These are phyloP conservation scores for Chaetodon auriga DNA, from an alignment of 2,113 vertebrate genomes.

Conservation along the genomic window DNA sequence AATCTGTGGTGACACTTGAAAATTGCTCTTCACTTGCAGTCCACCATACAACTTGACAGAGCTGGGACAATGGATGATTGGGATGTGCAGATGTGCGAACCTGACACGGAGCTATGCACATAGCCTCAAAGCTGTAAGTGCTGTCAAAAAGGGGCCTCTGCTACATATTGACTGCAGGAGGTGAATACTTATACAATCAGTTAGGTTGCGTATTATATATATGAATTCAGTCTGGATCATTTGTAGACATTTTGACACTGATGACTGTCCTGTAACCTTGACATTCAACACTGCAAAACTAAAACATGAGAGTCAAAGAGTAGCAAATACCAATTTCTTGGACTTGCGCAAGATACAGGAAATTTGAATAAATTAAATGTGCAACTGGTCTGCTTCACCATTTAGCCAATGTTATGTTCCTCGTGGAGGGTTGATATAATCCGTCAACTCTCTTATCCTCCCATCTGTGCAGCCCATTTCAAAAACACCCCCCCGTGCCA, in stretches of 20 bases:
- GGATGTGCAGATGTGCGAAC: background rate
- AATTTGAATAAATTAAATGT: background rate
- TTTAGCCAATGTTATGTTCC: background rate
- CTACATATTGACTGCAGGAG: background rate
- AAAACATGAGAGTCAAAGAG: background rate
- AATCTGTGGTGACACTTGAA: background rate
- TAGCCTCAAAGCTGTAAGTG: background rate
- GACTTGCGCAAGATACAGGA: background rate
- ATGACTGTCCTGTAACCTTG: background rate
- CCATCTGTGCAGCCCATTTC: constrained; percentile 64
- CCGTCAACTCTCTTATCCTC: background rate
- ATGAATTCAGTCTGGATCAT: background rate
- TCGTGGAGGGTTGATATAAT: background rate
- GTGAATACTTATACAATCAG: background rate
- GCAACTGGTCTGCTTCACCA: background rate
- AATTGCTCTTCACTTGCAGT: background rate
- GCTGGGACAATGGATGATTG: background rate
- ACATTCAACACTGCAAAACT: background rate
- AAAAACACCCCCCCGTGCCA: constrained; percentile 23
- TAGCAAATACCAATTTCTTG: background rate
- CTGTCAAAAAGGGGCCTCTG: background rate
- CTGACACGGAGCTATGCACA: background rate
- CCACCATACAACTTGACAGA: background rate
- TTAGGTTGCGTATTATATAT: background rate
- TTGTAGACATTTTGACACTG: background rate